Conservation (phyloP, 2,797 vertebrate genomes). For the Neosalanx taihuensis region DNA sequence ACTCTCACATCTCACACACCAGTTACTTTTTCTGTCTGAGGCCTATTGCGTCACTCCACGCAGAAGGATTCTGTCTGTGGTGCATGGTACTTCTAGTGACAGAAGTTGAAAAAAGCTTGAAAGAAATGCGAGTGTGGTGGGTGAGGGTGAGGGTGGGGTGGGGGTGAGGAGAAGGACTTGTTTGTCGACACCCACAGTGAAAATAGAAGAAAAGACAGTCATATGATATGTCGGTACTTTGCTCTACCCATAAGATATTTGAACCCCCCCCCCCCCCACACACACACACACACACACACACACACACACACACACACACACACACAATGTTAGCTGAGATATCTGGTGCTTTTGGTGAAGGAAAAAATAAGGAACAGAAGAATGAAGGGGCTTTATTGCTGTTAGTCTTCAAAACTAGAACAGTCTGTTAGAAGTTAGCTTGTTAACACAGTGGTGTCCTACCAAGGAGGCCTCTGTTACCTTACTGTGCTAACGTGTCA, state of each 20-base stretch:
- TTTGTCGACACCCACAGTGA: conserved; percentile 8
- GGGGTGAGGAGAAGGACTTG: neutral
- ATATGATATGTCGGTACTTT: conserved; percentile 1
- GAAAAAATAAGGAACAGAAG: neutral
- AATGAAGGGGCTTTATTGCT: neutral
- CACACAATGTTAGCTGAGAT: neutral
- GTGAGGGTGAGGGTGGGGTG: neutral
- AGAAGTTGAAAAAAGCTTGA: neutral
- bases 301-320: neutral
- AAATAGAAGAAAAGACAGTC: conserved; percentile 1
- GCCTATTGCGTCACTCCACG: conserved; percentile 8
- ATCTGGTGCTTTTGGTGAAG: neutral
- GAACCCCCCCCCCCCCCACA: no score
- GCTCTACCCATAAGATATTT: conserved; percentile 3
- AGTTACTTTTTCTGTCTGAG: neutral
- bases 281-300: neutral
- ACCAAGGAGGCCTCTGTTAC: neutral
- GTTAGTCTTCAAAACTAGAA: neutral
- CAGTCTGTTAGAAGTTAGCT: neutral
- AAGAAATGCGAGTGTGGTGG: neutral
- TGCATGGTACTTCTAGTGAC: conserved; percentile 32
- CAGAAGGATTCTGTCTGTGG: conserved; percentile 5
- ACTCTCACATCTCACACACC: neutral
- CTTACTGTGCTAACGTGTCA: neutral
- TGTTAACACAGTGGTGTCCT: neutral